Evolutionary conservation across 2,113 vertebrate genomes (phyloP).

Genomic region (Urocynchramus pylzowi): DNA sequence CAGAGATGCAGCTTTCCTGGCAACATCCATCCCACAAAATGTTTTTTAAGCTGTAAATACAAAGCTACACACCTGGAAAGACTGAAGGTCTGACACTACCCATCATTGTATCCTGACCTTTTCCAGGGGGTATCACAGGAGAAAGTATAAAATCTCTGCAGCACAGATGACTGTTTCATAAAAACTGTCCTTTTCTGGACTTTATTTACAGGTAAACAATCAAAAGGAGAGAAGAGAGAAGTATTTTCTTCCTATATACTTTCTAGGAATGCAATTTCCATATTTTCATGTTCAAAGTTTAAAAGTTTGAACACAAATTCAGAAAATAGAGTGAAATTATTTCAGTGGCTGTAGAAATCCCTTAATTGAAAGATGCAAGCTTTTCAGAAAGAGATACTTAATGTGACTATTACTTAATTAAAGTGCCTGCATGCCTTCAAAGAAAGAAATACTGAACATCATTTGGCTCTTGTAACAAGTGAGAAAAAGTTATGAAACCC

Average conservation of each 20-base stretch:
- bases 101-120: background rate
- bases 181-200: background rate
- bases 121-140: background rate
- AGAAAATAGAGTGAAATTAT: background rate
- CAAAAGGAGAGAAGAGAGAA: background rate
- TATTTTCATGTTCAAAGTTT: background rate
- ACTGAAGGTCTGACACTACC: background rate
- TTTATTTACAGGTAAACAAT: background rate
- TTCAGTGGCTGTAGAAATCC: background rate
- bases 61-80: background rate
- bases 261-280: background rate
- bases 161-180: background rate
- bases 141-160: background rate
- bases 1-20: background rate
- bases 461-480: background rate
- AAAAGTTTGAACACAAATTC: background rate
- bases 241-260: background rate
- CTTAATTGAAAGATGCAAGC: accelerated
- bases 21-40: background rate
- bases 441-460: background rate
- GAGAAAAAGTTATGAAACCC: background rate
- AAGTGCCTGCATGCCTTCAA: background rate
- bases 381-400: background rate
- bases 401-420: background rate
- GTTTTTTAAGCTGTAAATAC: background rate